These are phyloP conservation scores for Drosophila malerkotliana DNA, from an alignment of 1,140 invertebrate genomes.

Conservation along the genomic window DNA sequence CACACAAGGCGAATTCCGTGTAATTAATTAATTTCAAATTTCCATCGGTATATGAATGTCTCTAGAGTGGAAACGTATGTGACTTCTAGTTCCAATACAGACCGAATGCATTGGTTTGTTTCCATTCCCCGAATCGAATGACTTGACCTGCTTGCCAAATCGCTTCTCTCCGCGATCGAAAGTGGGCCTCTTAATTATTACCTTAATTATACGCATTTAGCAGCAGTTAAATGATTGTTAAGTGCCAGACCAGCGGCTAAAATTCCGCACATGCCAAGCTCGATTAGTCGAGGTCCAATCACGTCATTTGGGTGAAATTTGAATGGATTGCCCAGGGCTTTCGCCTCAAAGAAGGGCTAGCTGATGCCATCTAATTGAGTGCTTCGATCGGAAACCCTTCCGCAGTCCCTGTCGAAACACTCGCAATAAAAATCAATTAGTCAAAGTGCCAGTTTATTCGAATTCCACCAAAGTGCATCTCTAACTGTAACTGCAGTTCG, in stretches of 20 bases:
- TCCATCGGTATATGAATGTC: slow-evolving; percentile 4
- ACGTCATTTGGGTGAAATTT: slow-evolving; percentile 43
- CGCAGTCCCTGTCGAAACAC: background rate
- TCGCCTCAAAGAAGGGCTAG: slow-evolving; percentile 11
- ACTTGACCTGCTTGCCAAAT: slow-evolving; percentile 34
- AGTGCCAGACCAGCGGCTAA: slow-evolving; percentile 34
- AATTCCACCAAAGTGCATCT: slow-evolving; percentile 16
- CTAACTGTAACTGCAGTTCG: slow-evolving; percentile 19
- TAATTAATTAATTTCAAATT: slow-evolving; percentile 41
- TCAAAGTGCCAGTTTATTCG: slow-evolving; percentile 19
- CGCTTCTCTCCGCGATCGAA: slow-evolving; percentile 34
- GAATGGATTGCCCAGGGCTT: slow-evolving; percentile 14
- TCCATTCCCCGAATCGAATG: slow-evolving; percentile 15
- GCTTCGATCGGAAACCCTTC: background rate
- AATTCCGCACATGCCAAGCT: slow-evolving; percentile 31
- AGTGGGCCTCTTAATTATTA: slow-evolving; percentile 38
- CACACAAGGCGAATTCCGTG: slow-evolving; percentile 5
- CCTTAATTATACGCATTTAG: slow-evolving; percentile 46
- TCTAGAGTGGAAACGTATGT: background rate
- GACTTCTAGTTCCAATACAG: background rate
- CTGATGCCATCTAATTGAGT: slow-evolving; percentile 27
- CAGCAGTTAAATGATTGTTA: slow-evolving; percentile 21
- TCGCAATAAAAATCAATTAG: slow-evolving; percentile 54
- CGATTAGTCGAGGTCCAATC: slow-evolving; percentile 23
- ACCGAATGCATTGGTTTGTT: background rate